phyloP scores from a whole-genome alignment of 2,113 vertebrate genomes.

The Callocephalon fimbriatum region DNA sequence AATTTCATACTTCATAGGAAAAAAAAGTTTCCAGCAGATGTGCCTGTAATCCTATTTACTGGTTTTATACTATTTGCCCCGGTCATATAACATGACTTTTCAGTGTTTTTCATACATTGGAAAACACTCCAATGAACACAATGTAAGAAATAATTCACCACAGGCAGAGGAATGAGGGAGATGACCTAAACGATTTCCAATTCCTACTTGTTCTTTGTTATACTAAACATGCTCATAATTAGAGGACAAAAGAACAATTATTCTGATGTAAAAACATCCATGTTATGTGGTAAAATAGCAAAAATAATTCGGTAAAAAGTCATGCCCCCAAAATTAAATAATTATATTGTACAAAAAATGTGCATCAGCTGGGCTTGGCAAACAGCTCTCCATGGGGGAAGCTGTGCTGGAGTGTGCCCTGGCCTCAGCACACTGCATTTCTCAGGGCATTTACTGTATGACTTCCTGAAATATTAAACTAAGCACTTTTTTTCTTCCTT shows the following conservation, averaged over 20 bases:
- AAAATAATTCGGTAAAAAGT: background rate
- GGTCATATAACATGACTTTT: background rate
- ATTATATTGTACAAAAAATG: background rate
- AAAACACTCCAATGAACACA: background rate
- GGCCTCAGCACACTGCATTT: background rate
- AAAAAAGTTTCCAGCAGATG: conserved; percentile 20
- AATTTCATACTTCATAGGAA: background rate
- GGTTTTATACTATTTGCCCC: background rate
- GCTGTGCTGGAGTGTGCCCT: background rate
- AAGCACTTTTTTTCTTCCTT: background rate
- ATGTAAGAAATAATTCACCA: background rate
- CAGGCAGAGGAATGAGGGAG: background rate
- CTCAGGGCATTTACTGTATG: background rate
- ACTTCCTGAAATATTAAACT: conserved; percentile 29
- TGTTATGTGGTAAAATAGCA: background rate
- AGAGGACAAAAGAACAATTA: background rate
- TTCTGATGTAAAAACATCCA: background rate
- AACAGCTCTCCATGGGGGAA: background rate
- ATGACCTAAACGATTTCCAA: background rate
- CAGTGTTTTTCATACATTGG: background rate
- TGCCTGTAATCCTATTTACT: conserved; percentile 28
- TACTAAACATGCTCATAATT: background rate
- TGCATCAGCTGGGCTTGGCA: conserved; percentile 21
- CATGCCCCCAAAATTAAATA: background rate
- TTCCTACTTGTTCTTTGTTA: conserved; percentile 11